These are phyloP conservation scores for Nomada flava DNA, from an alignment of 2,888 invertebrate species.

Conservation along the genomic window DNA sequence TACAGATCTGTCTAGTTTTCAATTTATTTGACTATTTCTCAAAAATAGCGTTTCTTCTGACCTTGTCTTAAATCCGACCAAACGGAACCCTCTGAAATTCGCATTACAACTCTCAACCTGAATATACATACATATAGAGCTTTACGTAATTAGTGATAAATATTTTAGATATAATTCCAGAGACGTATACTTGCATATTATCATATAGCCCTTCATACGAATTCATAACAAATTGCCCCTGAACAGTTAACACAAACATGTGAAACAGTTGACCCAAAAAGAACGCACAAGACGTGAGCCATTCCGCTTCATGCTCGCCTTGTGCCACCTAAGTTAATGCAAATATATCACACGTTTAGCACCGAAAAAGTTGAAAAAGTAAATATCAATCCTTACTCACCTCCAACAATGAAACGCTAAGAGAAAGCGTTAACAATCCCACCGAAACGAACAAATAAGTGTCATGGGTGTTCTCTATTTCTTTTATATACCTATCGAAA, in stretches of 20 bases:
- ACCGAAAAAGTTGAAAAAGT: neutral
- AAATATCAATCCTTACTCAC: neutral
- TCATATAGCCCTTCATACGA: neutral
- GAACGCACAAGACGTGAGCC: neutral
- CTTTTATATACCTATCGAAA: neutral
- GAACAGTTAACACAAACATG: neutral
- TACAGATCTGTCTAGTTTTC: no score
- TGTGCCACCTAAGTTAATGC: neutral
- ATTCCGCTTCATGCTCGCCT: neutral
- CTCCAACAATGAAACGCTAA: conserved; percentile 1
- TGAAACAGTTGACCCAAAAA: neutral
- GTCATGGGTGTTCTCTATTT: neutral
- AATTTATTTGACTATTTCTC: no score
- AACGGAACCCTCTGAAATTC: no score
- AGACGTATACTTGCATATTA: no score
- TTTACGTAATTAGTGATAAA: no score
- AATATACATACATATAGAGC: no score
- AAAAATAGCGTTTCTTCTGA: no score
- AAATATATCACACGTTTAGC: neutral
- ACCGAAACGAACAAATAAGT: neutral
- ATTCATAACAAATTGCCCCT: neutral
- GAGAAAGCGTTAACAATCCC: neutral
- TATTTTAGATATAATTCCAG: no score
- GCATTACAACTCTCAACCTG: no score
- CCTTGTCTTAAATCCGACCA: no score